Percentiles rank a stretch among this genome's conserved stretches.
phyloP scores from a whole-genome alignment of 2,797 vertebrate genomes.

The Oreortyx pictus region DNA sequence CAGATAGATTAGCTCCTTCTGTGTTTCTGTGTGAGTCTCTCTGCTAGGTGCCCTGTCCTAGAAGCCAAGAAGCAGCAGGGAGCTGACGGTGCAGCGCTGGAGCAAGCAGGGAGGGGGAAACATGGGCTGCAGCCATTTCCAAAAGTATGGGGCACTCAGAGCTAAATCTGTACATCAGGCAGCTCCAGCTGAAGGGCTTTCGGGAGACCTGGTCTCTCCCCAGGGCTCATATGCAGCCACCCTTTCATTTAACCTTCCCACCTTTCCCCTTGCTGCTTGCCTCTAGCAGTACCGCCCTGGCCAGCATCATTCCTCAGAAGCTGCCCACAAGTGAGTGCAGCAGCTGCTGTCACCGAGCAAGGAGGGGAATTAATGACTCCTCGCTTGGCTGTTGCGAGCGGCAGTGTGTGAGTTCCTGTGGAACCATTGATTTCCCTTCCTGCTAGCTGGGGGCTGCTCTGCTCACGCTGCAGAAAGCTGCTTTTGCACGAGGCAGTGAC shows the following conservation, averaged over 20 bases:
- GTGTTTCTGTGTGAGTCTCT: background rate
- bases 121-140: background rate
- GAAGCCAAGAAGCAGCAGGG: background rate
- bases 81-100: background rate
- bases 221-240: background rate
- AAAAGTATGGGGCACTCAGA: background rate
- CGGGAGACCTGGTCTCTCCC: background rate
- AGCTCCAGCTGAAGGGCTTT: background rate
- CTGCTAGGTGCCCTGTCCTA: background rate
- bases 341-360: slow-evolving; percentile 49
- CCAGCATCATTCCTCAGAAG: background rate
- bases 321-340: background rate
- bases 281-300: background rate
- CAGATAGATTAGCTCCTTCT: background rate
- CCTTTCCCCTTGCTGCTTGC: slow-evolving; percentile 1
- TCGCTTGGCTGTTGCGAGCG: background rate
- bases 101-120: background rate
- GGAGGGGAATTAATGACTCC: slow-evolving; percentile 69
- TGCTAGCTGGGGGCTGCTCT: slow-evolving; percentile 58
- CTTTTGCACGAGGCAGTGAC: background rate
- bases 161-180: background rate
- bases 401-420: slow-evolving; percentile 21
- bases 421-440: slow-evolving; percentile 63
- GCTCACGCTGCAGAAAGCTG: slow-evolving; percentile 55
- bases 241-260: slow-evolving; percentile 20